Evolutionary conservation across 2,888 invertebrate genomes (phyloP).

Genomic region (Hyppa rectilinea): DNA sequence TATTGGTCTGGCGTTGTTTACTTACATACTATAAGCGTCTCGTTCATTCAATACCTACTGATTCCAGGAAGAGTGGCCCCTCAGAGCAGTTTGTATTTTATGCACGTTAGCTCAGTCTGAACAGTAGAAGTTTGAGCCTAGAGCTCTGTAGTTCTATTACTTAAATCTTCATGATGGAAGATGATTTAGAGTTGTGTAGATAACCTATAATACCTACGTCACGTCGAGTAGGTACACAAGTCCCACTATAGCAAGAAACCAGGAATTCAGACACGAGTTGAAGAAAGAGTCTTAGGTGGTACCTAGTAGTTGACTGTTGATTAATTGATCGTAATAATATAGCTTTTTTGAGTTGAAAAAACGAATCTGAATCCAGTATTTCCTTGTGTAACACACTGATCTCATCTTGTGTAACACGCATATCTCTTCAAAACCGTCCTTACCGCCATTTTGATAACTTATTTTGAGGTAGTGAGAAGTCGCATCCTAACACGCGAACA

Average conservation of each 20-base stretch:
- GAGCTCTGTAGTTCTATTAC: neutral
- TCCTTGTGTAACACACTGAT: neutral
- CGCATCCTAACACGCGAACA: neutral
- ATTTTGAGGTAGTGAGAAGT: neutral
- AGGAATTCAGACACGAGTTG: neutral
- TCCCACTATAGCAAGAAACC: neutral
- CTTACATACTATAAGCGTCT: conserved; percentile 17
- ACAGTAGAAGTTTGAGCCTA: neutral
- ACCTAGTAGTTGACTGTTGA: neutral
- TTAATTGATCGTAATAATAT: neutral
- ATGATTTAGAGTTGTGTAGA: neutral
- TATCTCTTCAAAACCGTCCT: neutral
- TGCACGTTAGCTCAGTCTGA: neutral
- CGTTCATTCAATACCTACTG: conserved; percentile 2
- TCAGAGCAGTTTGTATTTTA: conserved; percentile 10
- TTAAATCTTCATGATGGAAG: neutral
- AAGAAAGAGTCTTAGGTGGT: neutral
- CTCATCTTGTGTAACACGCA: too few relatives aligned
- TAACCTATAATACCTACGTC: neutral
- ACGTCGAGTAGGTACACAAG: neutral
- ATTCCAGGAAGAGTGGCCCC: neutral
- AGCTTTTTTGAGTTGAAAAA: neutral
- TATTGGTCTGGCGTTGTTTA: neutral
- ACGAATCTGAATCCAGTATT: too few relatives aligned
- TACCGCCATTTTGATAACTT: neutral